Conservation (phyloP, 2,797 vertebrate genomes). For the Pampus argenteus region DNA sequence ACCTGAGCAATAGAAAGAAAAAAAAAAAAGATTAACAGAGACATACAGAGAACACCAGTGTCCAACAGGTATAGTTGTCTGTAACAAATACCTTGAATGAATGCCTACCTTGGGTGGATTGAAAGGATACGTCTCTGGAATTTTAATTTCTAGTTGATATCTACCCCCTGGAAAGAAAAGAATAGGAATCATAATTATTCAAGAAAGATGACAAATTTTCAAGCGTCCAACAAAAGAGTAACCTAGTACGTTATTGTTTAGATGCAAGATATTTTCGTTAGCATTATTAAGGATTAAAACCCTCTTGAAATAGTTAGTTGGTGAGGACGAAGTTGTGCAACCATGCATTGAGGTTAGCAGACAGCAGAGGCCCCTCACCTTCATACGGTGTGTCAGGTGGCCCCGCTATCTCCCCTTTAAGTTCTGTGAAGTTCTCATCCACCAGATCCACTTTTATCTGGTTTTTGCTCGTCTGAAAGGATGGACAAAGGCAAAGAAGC, state of each 20-base stretch:
- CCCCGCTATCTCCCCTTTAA: constrained; percentile 99
- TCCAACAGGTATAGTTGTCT: neutral
- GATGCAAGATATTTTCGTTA: neutral
- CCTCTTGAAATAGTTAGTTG: neutral
- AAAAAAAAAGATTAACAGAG: neutral
- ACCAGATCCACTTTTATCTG: constrained; percentile 99
- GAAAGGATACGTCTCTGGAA: constrained; percentile 99
- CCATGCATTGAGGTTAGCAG: constrained; percentile 23
- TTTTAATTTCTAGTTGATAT: constrained; percentile 99
- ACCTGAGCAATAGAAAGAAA: constrained; percentile 83
- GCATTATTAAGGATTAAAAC: neutral
- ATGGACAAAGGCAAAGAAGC: constrained; percentile 4
- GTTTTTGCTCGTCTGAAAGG: constrained; percentile 97
- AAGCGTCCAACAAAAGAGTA: neutral
- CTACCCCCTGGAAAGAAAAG: constrained; percentile 89
- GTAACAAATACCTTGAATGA: neutral
- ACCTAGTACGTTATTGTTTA: neutral
- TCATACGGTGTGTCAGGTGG: constrained; percentile 99
- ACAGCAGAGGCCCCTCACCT: constrained; percentile 81
- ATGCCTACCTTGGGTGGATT: constrained; percentile 96
- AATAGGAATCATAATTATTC: constrained; percentile 3
- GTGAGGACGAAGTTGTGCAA: constrained; percentile 10
- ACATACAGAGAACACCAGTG: neutral
- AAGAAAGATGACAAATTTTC: neutral
- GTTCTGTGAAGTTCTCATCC: constrained; percentile 99